These are phyloP conservation scores for Plutella xylostella DNA, from an alignment of 2,888 invertebrate species.

Conservation along the genomic window DNA sequence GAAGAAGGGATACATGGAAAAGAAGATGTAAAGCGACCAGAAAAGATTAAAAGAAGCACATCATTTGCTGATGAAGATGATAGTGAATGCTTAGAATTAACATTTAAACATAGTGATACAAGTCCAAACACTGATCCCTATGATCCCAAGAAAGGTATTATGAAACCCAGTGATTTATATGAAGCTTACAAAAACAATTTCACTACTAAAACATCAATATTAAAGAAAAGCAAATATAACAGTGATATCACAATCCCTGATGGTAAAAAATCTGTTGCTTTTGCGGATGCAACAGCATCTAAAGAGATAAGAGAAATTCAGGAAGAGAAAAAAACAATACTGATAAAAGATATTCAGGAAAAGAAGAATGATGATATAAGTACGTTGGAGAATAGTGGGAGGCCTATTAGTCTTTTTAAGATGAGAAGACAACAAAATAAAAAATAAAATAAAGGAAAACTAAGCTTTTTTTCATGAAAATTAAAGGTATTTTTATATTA, in stretches of 20 bases:
- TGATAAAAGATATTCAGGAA: slow-evolving; percentile 46
- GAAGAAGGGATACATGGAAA: neutral
- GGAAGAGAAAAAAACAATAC: slow-evolving; percentile 27
- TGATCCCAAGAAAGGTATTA: slow-evolving; percentile 36
- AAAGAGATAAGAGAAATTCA: neutral
- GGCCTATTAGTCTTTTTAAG: slow-evolving; percentile 53
- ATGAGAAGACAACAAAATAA: slow-evolving; percentile 44
- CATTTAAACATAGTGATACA: slow-evolving; percentile 42
- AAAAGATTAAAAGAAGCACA: slow-evolving; percentile 33
- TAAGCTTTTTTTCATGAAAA: no score
- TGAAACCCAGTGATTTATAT: slow-evolving; percentile 59
- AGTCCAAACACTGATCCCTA: slow-evolving; percentile 29
- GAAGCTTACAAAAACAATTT: slow-evolving; percentile 33
- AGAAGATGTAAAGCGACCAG: neutral
- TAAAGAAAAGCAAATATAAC: slow-evolving; percentile 47
- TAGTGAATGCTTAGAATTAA: slow-evolving; percentile 42
- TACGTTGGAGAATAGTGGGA: slow-evolving; percentile 22
- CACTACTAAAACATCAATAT: slow-evolving; percentile 41
- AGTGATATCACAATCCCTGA: slow-evolving; percentile 13
- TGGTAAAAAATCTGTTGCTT: neutral
- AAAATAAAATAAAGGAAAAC: slow-evolving; percentile 9
- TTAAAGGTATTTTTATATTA: no score
- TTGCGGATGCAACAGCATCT: neutral
- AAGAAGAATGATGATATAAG: slow-evolving; percentile 24
- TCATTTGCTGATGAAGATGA: slow-evolving; percentile 52